Percentiles rank a stretch among this genome's conserved stretches.
Evolutionary conservation across 2,888 invertebrate genomes (phyloP).

Genomic region (Cryptops parisi): DNA sequence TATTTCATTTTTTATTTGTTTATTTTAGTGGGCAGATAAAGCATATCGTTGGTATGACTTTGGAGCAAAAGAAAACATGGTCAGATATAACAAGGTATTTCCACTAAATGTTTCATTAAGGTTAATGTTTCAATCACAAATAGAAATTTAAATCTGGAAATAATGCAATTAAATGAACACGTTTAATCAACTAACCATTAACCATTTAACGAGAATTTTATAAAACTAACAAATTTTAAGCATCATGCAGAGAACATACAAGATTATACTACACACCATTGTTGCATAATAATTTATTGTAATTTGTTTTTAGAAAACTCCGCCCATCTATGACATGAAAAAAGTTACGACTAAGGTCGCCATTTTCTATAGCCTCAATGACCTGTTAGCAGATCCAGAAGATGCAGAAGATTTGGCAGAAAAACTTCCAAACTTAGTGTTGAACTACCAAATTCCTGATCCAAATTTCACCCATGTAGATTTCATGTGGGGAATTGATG

Average conservation of each 20-base stretch:
- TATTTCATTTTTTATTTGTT: neutral
- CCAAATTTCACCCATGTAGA: neutral
- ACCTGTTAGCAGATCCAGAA: neutral
- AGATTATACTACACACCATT: too few species aligned
- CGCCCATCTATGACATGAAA: neutral
- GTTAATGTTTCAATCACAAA: too few species aligned
- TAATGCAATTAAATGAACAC: too few species aligned
- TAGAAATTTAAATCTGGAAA: too few species aligned
- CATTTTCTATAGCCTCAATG: neutral
- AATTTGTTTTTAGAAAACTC: constrained; percentile 1
- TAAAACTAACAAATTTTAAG: too few species aligned
- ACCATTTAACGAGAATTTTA: too few species aligned
- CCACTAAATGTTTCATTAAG: neutral
- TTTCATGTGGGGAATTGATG: constrained; percentile 4
- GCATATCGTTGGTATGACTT: neutral
- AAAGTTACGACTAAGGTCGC: neutral
- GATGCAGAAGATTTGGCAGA: neutral
- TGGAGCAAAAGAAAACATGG: neutral
- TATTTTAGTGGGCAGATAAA: neutral
- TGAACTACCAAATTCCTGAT: neutral
- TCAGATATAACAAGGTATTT: neutral
- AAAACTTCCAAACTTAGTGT: neutral
- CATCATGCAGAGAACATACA: too few species aligned
- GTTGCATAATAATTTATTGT: neutral
- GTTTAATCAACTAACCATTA: too few species aligned